phyloP scores from a whole-genome alignment of 2,113 vertebrate genomes.

The Albula goreensis region DNA sequence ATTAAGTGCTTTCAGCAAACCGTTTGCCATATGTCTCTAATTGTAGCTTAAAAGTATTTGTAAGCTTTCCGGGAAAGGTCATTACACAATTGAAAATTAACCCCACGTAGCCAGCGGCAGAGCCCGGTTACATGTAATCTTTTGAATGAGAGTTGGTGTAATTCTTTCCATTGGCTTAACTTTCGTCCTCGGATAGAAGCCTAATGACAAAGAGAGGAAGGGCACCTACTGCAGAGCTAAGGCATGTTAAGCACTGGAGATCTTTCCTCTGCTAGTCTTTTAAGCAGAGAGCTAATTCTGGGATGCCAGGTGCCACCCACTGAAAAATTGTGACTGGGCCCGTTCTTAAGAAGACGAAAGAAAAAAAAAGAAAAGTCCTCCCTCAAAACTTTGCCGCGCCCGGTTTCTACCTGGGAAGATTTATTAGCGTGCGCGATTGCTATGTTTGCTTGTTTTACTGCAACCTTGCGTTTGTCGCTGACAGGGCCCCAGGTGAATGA shows the following conservation, averaged over 20 bases:
- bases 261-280: neutral
- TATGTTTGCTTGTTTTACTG: slow-evolving; percentile 68
- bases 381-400: neutral
- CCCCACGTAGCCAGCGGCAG: too few species aligned
- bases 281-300: neutral
- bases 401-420: slow-evolving; percentile 47
- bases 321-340: slow-evolving; percentile 2
- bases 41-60: neutral
- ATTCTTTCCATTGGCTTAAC: too few species aligned
- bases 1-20: neutral
- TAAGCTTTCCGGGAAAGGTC: neutral
- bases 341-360: neutral
- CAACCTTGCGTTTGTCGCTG: slow-evolving; percentile 70
- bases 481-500: slow-evolving; percentile 68
- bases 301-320: too few species aligned
- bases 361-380: neutral
- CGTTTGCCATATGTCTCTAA: neutral
- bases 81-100: neutral
- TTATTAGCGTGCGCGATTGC: slow-evolving; percentile 64
- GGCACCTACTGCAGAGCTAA: neutral
- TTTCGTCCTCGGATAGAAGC: too few species aligned
- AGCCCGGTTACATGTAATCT: too few species aligned
- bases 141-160: too few species aligned
- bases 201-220: neutral
- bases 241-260: too few species aligned